Conservation (phyloP, 1,140 invertebrate species). For the Akabosia matsudoensis region DNA sequence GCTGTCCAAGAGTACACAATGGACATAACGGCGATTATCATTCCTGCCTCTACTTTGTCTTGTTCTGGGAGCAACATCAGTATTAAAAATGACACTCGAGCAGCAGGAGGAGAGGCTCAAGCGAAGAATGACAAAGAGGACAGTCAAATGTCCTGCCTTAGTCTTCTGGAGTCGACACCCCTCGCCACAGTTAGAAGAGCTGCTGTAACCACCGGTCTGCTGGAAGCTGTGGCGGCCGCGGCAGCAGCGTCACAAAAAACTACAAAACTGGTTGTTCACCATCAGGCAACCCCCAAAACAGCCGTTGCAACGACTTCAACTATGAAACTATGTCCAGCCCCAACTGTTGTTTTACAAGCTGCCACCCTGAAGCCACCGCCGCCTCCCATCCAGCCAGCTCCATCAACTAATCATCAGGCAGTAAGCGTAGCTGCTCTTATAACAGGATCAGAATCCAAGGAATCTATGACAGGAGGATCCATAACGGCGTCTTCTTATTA, state of each 20-base stretch:
- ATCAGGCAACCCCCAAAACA: neutral
- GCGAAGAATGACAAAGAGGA: conserved; percentile 16
- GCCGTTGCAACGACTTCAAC: neutral
- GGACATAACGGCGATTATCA: conserved; percentile 8
- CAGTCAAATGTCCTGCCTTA: conserved; percentile 9
- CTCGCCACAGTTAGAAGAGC: neutral
- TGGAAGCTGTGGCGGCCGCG: neutral
- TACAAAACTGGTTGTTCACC: neutral
- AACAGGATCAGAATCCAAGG: neutral
- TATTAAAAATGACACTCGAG: conserved; percentile 17
- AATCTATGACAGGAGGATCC: neutral
- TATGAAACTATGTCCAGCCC: neutral
- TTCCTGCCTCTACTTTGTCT: neutral
- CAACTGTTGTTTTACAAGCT: neutral
- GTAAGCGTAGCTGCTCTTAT: neutral
- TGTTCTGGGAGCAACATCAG: neutral
- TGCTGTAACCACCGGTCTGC: neutral
- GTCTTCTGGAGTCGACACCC: neutral
- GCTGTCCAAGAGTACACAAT: neutral
- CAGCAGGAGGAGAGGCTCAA: neutral
- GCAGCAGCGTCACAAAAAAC: neutral
- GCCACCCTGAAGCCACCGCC: neutral
- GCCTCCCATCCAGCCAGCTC: neutral
- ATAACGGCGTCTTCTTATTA: neutral
- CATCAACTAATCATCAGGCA: neutral